Percentiles rank a stretch among this genome's conserved stretches.
These are phyloP conservation scores for Gallinago nigripennis DNA, from an alignment of 2,797 vertebrate genomes.

Conservation along the genomic window DNA sequence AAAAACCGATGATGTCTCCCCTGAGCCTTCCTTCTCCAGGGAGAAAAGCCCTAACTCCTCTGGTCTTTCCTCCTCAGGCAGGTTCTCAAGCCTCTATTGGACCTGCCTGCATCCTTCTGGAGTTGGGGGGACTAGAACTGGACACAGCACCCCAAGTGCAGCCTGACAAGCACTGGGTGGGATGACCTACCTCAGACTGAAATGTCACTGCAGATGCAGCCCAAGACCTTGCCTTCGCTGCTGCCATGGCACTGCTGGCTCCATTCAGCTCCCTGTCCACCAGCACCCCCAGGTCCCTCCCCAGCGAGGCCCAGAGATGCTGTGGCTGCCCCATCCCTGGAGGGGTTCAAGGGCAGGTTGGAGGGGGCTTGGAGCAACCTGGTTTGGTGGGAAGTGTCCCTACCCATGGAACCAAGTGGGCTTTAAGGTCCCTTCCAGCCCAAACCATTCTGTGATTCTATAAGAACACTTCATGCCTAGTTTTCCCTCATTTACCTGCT, in stretches of 20 bases:
- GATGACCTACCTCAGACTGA: neutral
- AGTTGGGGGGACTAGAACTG: neutral
- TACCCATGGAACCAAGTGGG: neutral
- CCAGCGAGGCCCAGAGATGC: neutral
- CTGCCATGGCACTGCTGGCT: no score
- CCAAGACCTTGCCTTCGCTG: neutral
- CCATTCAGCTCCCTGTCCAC: neutral
- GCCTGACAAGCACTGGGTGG: neutral
- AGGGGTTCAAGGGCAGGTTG: neutral
- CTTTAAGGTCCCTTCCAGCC: neutral
- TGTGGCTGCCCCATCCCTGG: neutral
- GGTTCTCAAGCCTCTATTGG: neutral
- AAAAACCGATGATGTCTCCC: neutral
- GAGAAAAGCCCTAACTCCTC: neutral
- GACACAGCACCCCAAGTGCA: neutral
- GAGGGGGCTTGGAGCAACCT: neutral
- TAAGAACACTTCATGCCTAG: neutral
- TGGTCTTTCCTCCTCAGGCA: neutral
- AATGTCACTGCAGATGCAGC: neutral
- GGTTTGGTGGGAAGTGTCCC: neutral
- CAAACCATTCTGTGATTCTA: neutral
- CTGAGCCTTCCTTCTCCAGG: neutral
- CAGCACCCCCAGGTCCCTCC: neutral
- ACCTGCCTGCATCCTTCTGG: neutral
- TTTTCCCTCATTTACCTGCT: neutral